These are phyloP conservation scores for Radopholus similis DNA, from an alignment of 1,140 invertebrate genomes.

Conservation along the genomic window DNA sequence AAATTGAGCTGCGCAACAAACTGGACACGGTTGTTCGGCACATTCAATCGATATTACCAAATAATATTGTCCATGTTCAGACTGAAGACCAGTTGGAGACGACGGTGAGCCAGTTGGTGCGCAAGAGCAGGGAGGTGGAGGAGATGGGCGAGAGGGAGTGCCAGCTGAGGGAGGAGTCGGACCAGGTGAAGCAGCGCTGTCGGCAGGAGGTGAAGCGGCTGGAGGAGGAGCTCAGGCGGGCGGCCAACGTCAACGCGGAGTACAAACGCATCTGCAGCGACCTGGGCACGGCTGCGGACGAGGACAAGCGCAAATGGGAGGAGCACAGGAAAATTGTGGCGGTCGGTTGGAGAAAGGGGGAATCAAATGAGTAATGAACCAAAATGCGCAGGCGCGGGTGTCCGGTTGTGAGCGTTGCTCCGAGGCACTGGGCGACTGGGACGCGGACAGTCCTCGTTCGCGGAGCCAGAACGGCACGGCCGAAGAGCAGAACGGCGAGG, in stretches of 20 bases:
- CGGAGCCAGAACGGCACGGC: not conserved
- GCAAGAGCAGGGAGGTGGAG: slow-evolving; percentile 70
- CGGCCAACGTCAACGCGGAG: slow-evolving; percentile 76
- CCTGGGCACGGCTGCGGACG: slow-evolving; percentile 29
- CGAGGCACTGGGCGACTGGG: not conserved
- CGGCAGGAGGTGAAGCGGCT: slow-evolving; percentile 73
- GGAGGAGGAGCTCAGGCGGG: slow-evolving; percentile 72
- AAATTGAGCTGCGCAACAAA: slow-evolving; percentile 65
- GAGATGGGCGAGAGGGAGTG: slow-evolving; percentile 79
- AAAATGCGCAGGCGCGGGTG: not conserved
- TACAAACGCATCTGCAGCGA: slow-evolving; percentile 70
- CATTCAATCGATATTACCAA: slow-evolving; percentile 7
- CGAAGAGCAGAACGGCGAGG: not conserved
- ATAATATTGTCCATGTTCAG: slow-evolving; percentile 40
- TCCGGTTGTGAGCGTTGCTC: slow-evolving; percentile 8
- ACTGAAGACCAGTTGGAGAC: slow-evolving; percentile 75
- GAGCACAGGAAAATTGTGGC: slow-evolving; percentile 30
- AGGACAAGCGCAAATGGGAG: slow-evolving; percentile 20
- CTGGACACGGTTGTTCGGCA: slow-evolving; percentile 63
- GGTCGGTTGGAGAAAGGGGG: not conserved
- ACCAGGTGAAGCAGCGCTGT: slow-evolving; percentile 77
- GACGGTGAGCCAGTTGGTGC: slow-evolving; percentile 75
- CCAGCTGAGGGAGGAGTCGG: slow-evolving; percentile 73
- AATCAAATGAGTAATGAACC: not conserved
- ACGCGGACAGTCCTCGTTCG: not conserved